Evolutionary conservation across 92 coral and sea anemone genomes (phyloP).

Genomic region (Chrysogorgia sp.): DNA sequence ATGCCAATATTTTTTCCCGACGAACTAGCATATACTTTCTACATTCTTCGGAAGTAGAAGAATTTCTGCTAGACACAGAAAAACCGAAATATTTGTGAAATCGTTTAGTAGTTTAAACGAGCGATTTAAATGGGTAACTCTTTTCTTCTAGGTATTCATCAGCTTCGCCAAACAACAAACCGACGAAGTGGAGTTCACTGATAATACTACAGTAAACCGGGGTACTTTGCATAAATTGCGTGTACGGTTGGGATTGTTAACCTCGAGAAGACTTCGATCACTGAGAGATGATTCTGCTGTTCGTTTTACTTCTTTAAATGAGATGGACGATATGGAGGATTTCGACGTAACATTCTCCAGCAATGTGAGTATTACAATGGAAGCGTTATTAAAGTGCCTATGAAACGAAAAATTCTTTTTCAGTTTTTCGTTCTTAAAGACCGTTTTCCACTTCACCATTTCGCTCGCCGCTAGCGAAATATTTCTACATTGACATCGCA

Average conservation of each 20-base stretch:
- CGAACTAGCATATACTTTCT: too few species aligned
- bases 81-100: background rate
- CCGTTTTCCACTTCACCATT: too few species aligned
- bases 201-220: conserved; percentile 7
- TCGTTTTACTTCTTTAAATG: conserved; percentile 15
- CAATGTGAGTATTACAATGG: conserved; percentile 15
- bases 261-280: conserved; percentile 17
- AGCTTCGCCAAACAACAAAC: conserved; percentile 98
- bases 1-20: too few species aligned
- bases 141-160: conserved; percentile 79
- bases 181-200: conserved; percentile 86
- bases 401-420: too few species aligned
- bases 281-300: conserved; percentile 21
- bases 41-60: background rate
- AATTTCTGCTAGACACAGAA: background rate
- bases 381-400: too few species aligned
- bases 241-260: conserved; percentile 5
- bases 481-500: too few species aligned
- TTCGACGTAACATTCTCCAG: conserved; percentile 31
- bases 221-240: conserved; percentile 15
- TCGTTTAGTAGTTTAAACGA: background rate
- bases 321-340: conserved; percentile 19
- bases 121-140: background rate
- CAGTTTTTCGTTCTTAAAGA: too few species aligned
- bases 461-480: too few species aligned